phyloP scores from a whole-genome alignment of 2,797 vertebrate genomes.

The Schizopygopsis malacanthus region DNA sequence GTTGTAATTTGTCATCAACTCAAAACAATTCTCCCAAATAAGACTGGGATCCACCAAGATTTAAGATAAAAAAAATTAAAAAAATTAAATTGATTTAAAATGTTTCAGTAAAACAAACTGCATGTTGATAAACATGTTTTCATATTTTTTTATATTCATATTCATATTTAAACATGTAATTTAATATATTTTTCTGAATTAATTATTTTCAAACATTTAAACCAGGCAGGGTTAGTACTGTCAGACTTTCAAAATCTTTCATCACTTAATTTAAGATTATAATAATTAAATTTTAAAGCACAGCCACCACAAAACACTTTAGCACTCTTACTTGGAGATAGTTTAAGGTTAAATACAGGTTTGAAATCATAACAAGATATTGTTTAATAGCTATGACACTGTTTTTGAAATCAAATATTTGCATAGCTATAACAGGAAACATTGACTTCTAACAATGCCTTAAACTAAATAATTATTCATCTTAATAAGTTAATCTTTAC shows the following conservation, averaged over 20 bases:
- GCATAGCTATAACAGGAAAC: neutral
- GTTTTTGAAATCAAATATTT: neutral
- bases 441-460: neutral
- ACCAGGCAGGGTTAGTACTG: too few relatives aligned
- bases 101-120: neutral
- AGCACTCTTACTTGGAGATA: neutral
- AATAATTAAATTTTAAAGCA: neutral
- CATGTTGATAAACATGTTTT: neutral
- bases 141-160: too few relatives aligned
- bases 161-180: too few relatives aligned
- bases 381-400: too few relatives aligned
- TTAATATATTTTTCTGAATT: too few relatives aligned
- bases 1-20: neutral
- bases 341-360: neutral
- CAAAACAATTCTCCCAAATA: neutral
- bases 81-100: neutral
- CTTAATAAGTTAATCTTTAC: too few relatives aligned
- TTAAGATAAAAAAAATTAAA: too few relatives aligned
- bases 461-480: neutral
- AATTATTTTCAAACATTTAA: too few relatives aligned
- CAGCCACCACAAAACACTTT: neutral
- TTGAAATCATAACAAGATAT: too few relatives aligned
- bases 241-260: too few relatives aligned
- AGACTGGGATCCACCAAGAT: neutral
- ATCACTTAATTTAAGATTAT: neutral